phyloP scores from a whole-genome alignment of 2,888 invertebrate species.

The Galerucella calmariensis region DNA sequence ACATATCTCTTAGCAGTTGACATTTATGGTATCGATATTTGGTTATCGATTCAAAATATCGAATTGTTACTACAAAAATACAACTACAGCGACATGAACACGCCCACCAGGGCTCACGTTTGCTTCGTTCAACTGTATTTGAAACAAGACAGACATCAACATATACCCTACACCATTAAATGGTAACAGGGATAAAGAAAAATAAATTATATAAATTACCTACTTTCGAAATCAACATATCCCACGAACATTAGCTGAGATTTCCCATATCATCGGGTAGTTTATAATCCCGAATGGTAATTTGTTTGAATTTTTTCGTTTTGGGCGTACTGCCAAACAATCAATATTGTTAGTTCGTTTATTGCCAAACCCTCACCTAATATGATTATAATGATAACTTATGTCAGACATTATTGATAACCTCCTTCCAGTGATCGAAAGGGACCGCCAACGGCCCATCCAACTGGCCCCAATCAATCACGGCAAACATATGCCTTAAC shows the following conservation, averaged over 20 bases:
- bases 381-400: conserved; percentile 63
- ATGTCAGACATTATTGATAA: conserved; percentile 62
- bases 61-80: too few relatives aligned
- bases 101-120: too few relatives aligned
- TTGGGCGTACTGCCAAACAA: conserved; percentile 41
- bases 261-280: conserved; percentile 9
- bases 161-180: too few relatives aligned
- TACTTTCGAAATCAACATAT: neutral
- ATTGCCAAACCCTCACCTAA: conserved; percentile 56
- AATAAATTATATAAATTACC: too few relatives aligned
- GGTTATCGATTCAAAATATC: too few relatives aligned
- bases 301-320: conserved; percentile 17
- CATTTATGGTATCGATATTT: too few relatives aligned
- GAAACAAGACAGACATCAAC: too few relatives aligned
- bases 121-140: too few relatives aligned
- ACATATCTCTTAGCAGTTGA: too few relatives aligned
- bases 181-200: too few relatives aligned
- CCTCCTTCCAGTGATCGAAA: conserved; percentile 52
- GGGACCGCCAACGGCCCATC: conserved; percentile 39
- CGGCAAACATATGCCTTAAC: conserved; percentile 29
- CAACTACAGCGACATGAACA: too few relatives aligned
- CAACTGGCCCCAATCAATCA: conserved; percentile 55
- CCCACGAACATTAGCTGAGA: neutral
- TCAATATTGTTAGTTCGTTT: conserved; percentile 55
- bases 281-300: conserved; percentile 8